Base-by-base conservation (phyloP, 1,140 invertebrate genomes). In the Agrypnia vestita region DNA sequence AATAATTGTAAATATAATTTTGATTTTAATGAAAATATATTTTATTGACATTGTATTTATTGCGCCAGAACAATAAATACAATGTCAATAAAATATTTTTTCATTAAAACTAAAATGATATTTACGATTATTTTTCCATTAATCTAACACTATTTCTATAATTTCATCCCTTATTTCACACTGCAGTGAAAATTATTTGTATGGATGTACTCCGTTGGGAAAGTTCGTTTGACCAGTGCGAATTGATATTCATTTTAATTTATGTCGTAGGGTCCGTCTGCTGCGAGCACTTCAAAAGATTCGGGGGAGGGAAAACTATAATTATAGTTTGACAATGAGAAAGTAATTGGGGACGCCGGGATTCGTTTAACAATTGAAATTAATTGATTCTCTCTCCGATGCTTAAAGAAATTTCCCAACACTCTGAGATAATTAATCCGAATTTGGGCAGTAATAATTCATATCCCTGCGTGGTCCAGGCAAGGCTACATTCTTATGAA, bases 231-330 rank as follows among this genome's bases (percentile, higher is more conserved):
- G 64, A 62, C 62, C 78, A 43, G 13, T 56, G 25, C 17, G 64
- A 79, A 80, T 80, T 80, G 75, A 80, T 78, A 80, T 78, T 79
- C 78, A 80, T 83, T 83, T 82, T 82, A 82, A 82, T 82, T 82
- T 82, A 82, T 80, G 69, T 78, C 79, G 74, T 53, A 46, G 82
- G 82, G 82, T 83, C 79, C 79, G 64, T 74, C 74, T 76, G 21
- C 17, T 59, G 56, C 15, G 56, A 15, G 74, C 72, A 78, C 78
- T 78, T 80, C 78, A 83, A 80, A 83, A 76, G 79, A 19, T 49
- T 64, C 56, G n/a, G n/a, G 59, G 15, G 44, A 74, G 78, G 76
- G 76, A 80, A 83, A 83, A 83, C 82, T 83, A 83, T 79, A 80
- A 79, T 83, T 79, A 76, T 73, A 83, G 71, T 80, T 77, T 79